phyloP scores from a whole-genome alignment of 92 coral and sea anemone genomes.

The Montipora capitata region DNA sequence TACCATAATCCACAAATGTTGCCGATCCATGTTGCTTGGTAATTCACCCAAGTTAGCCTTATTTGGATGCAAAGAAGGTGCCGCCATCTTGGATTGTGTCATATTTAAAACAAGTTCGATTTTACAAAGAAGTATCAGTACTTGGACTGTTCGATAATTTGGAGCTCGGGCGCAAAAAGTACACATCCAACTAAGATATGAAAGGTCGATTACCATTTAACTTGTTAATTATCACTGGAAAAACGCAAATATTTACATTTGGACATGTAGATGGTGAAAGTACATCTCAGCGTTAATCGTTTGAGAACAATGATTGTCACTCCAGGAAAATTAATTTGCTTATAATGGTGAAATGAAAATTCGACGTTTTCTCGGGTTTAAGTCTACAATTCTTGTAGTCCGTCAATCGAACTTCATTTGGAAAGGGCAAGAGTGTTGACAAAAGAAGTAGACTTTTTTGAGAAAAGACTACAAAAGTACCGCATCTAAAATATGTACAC shows the following conservation, averaged over 20 bases:
- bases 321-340: conserved; percentile 3
- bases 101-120: neutral
- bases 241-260: conserved; percentile 46
- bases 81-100: conserved; percentile 41
- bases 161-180: neutral
- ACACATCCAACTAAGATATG: no score
- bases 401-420: neutral
- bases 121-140: no score
- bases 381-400: neutral
- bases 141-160: neutral
- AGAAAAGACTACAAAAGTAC: neutral
- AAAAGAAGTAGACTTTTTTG: neutral
- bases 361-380: neutral
- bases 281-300: neutral
- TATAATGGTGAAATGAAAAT: neutral
- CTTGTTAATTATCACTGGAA: conserved; percentile 38
- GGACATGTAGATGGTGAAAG: neutral
- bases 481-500: neutral
- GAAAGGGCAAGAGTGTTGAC: neutral
- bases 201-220: conserved; percentile 31
- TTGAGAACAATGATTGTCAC: neutral
- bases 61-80: conserved; percentile 1
- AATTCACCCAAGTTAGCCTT: neutral
- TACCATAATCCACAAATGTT: conserved; percentile 6
- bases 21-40: neutral